Evolutionary conservation across 2,797 vertebrate species (phyloP).

Genomic region (Xyrichtys novacula): DNA sequence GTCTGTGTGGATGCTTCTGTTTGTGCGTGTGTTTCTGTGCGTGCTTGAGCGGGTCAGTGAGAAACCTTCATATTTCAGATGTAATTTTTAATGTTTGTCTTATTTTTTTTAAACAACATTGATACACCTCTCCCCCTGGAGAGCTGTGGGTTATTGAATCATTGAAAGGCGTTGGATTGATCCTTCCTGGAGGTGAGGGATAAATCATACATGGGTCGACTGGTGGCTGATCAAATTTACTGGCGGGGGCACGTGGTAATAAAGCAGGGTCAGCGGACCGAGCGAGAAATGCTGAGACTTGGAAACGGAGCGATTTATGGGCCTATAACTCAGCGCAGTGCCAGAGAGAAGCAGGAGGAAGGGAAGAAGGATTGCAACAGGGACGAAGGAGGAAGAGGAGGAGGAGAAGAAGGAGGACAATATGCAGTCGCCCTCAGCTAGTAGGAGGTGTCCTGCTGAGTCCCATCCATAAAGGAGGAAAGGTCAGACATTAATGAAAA

Average conservation of each 20-base stretch:
- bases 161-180: slow-evolving; percentile 64
- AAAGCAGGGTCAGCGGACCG: slow-evolving; percentile 69
- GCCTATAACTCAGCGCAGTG: slow-evolving; percentile 71
- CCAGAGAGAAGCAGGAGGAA: slow-evolving; percentile 19
- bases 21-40: background rate
- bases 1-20: background rate
- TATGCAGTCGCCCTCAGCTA: slow-evolving; percentile 19
- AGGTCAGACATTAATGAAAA: slow-evolving; percentile 26
- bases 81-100: slow-evolving; percentile 28
- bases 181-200: slow-evolving; percentile 58
- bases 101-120: slow-evolving; percentile 4
- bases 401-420: slow-evolving; percentile 18
- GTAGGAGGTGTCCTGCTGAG: slow-evolving; percentile 28
- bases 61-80: slow-evolving; percentile 11
- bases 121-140: slow-evolving; percentile 1
- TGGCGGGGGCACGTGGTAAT: slow-evolving; percentile 63
- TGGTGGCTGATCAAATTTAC: slow-evolving; percentile 70
- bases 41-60: background rate
- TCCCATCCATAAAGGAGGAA: slow-evolving; percentile 41
- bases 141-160: slow-evolving; percentile 55
- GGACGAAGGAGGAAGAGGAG: background rate
- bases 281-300: slow-evolving; percentile 76
- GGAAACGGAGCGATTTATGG: slow-evolving; percentile 71
- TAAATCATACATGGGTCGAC: slow-evolving; percentile 66
- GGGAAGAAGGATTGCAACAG: slow-evolving; percentile 34